Percentiles rank a stretch among this genome's conserved stretches.
Evolutionary conservation across 2,888 invertebrate species (phyloP).

Genomic region (Noctua janthe): DNA sequence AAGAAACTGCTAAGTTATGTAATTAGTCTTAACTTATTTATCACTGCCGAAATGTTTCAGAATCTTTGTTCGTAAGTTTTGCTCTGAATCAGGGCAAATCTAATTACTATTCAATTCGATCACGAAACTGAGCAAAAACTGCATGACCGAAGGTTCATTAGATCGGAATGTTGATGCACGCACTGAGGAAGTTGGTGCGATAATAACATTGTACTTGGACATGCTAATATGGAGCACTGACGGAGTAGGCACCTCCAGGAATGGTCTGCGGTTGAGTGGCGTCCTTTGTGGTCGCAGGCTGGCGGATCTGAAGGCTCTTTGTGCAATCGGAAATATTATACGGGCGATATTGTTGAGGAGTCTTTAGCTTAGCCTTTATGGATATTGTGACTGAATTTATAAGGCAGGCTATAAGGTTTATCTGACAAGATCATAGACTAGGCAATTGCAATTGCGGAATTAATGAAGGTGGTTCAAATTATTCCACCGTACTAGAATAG

Average conservation of each 20-base stretch:
- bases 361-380: background rate
- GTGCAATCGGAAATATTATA: slow-evolving; percentile 37
- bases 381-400: background rate
- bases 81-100: slow-evolving; percentile 24
- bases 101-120: slow-evolving; percentile 30
- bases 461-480: background rate
- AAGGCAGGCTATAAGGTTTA: background rate
- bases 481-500: background rate
- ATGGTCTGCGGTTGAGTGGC: slow-evolving; percentile 42
- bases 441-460: background rate
- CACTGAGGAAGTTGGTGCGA: slow-evolving; percentile 46
- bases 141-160: slow-evolving; percentile 48
- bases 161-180: slow-evolving; percentile 55
- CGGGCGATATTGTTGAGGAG: background rate
- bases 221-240: slow-evolving; percentile 56
- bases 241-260: slow-evolving; percentile 41
- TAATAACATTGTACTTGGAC: slow-evolving; percentile 52
- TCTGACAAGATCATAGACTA: background rate
- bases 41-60: slow-evolving; percentile 27
- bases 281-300: slow-evolving; percentile 49
- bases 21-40: slow-evolving; percentile 54
- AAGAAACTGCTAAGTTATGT: slow-evolving; percentile 32
- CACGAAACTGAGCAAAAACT: slow-evolving; percentile 36
- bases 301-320: slow-evolving; percentile 30
- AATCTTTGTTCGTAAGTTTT: slow-evolving; percentile 18